phyloP scores from a whole-genome alignment of 2,113 vertebrate species.

The Tachycineta bicolor region DNA sequence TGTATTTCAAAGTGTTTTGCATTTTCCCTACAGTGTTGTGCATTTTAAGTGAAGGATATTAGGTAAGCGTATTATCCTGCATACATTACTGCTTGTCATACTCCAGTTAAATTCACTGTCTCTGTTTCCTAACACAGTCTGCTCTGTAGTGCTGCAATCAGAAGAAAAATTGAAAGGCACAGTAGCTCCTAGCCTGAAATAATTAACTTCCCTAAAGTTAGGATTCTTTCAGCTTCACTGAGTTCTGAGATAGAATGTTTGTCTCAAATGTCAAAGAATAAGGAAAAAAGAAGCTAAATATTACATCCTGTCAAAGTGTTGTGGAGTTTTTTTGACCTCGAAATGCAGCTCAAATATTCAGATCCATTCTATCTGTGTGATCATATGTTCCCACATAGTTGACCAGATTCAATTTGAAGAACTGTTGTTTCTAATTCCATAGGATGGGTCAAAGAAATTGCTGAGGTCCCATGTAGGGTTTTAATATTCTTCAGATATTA shows the following conservation, averaged over 20 bases:
- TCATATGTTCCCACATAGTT: background rate
- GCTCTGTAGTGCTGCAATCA: background rate
- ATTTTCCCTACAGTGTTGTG: background rate
- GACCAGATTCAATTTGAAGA: background rate
- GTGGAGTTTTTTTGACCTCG: accelerated
- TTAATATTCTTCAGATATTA: background rate
- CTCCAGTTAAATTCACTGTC: background rate
- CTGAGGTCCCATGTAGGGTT: background rate
- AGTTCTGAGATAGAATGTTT: background rate
- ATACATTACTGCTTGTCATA: background rate
- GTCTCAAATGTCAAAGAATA: background rate
- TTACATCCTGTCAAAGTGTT: background rate
- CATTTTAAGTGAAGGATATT: slow-evolving; percentile 30
- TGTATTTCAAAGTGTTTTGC: slow-evolving; percentile 22
- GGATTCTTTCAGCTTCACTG: background rate
- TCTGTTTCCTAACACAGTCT: background rate
- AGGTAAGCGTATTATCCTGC: background rate
- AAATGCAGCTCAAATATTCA: background rate
- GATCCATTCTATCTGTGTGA: background rate
- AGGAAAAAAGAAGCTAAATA: background rate
- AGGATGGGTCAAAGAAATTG: background rate
- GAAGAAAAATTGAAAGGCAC: background rate
- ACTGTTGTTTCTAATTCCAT: background rate
- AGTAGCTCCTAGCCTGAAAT: background rate
- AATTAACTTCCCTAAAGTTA: background rate